Evolutionary conservation across 30 jellyfish, hydroid and myxozoan species (phyloP).

Genomic region (Turritopsis dohrnii): DNA sequence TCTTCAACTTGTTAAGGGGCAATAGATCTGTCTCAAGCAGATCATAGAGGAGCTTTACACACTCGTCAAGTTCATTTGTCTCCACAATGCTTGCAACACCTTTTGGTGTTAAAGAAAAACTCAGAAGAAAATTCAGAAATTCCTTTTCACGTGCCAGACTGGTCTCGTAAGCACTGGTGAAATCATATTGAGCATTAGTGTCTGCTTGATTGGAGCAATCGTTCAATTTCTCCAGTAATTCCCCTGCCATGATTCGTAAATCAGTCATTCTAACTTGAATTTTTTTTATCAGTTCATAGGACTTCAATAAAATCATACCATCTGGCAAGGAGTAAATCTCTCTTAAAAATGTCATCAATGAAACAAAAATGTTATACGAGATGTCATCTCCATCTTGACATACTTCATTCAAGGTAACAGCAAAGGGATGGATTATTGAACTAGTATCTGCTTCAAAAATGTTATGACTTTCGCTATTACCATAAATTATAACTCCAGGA

Average conservation of each 20-base stretch:
- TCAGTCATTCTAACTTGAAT: neutral
- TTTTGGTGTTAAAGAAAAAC: slow-evolving; percentile 74
- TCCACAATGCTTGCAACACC: slow-evolving; percentile 68
- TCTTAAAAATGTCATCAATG: neutral
- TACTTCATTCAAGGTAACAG: neutral
- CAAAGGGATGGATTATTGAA: neutral
- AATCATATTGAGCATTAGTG: neutral
- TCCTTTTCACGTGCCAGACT: slow-evolving; percentile 12
- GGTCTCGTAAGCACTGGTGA: neutral
- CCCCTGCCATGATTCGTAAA: neutral
- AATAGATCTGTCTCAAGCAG: slow-evolving; percentile 24
- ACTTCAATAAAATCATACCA: neutral
- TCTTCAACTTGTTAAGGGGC: slow-evolving; percentile 67
- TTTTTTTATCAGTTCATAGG: neutral
- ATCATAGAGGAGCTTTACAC: slow-evolving; percentile 55
- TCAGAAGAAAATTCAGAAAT: slow-evolving; percentile 52
- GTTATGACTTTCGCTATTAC: neutral
- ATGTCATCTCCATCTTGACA: neutral
- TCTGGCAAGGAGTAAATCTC: slow-evolving; percentile 8
- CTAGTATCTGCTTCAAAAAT: neutral
- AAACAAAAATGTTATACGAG: neutral
- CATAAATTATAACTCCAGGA: slow-evolving; percentile 23
- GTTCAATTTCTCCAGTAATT: neutral
- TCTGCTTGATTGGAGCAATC: neutral
- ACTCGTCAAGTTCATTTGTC: slow-evolving; percentile 55